Evolutionary conservation across 2,888 invertebrate species (phyloP), one percentile per base, ranked within the genome.

Genomic region (Dione juno): DNA sequence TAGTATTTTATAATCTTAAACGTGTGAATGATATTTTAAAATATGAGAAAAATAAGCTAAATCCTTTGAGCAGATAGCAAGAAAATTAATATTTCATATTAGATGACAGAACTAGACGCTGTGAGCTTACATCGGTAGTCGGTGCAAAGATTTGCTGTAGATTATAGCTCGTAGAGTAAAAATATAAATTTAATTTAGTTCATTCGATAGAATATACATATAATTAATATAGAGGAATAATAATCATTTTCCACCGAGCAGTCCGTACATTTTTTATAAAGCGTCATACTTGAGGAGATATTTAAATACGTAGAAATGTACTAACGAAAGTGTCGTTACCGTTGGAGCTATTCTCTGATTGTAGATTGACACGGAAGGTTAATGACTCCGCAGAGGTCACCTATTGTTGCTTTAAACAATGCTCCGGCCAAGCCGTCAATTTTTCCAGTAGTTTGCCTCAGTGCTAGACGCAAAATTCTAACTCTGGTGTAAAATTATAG

Each of bases 361-460:
- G 83, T 59, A 66, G 70, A 81, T 81, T 82, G 85, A 86, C 87
- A 85, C 85, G 88, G 88, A 88, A 82, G 92, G 92, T 92, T 92
- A 93, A 92, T 91, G 92, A 92, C 92, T 90, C 85, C 87, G 82
- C 85, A 81, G 88, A 90, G 92, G 92, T 90, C 88, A 87, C 28
- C 92, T 84, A 92, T 93, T 93, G 93, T 93, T 90, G 88, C 87
- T 83, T 86, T 87, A 89, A 92, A 93, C 93, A 93, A 93, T 93
- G 87, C 90, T 81, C 77, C 83, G 84, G 80, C 83, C 81, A 82
- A 84, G 81, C 83, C 88, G 86, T 87, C 90, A 87, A 88, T 89
- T 88, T 88, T 87, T 80, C 83, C 83, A 86, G 87, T 86, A 86
- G 87, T 85, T 85, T 85, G 88, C 85, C 84, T 86, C 84, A 87